phyloP scores from a whole-genome alignment of 35 echinoderm and acorn worm genomes.

The Hemicentrotus pulcherrimus region DNA sequence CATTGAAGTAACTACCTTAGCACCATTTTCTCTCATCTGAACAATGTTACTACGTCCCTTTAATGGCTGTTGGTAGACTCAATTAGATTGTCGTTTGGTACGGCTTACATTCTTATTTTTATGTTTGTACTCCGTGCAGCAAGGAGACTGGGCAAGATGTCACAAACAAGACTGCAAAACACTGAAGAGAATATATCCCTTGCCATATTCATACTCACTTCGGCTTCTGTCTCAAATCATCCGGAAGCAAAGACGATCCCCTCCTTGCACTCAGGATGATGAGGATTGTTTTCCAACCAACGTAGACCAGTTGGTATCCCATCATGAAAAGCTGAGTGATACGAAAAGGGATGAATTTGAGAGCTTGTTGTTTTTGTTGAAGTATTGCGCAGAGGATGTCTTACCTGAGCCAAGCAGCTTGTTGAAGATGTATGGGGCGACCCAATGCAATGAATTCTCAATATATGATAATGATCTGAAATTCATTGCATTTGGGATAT shows the following conservation, averaged over 20 bases:
- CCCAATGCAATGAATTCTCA: not conserved
- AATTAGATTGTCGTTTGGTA: too few species aligned
- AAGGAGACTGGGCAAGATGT: not conserved
- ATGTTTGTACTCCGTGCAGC: not conserved
- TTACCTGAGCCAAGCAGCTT: not conserved
- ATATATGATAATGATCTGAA: constrained; percentile 40
- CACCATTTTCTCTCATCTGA: too few species aligned
- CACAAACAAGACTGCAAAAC: constrained; percentile 4
- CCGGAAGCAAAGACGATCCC: not conserved
- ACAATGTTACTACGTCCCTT: too few species aligned
- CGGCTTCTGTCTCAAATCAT: not conserved
- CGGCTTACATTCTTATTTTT: too few species aligned
- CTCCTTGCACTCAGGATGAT: not conserved
- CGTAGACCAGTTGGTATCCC: constrained; percentile 15
- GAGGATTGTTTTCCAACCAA: constrained; percentile 18
- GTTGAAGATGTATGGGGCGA: constrained; percentile 6
- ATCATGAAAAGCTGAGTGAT: not conserved
- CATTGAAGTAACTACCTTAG: too few species aligned
- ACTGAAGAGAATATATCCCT: not conserved
- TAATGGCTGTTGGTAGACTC: not conserved
- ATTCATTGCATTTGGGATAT: not conserved
- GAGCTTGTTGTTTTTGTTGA: not conserved
- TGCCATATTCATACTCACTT: not conserved
- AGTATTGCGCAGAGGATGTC: not conserved
- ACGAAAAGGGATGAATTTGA: not conserved